Percentiles rank a stretch among this genome's conserved stretches.
These are phyloP conservation scores for Xenotilapia flavipinnis DNA, from an alignment of 2,113 vertebrate species.

Conservation along the genomic window DNA sequence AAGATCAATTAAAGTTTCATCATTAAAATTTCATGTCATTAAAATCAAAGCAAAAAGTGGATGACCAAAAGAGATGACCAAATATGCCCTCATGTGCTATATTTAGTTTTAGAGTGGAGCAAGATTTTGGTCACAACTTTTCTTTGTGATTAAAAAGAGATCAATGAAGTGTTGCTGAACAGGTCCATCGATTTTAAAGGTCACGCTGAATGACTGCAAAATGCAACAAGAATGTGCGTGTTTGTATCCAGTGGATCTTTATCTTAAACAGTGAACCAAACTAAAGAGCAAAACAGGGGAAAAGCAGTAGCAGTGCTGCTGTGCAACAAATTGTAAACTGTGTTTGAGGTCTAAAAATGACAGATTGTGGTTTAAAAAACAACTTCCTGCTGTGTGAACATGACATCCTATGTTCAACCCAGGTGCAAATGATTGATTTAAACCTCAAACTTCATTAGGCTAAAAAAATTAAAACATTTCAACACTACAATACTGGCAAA, in stretches of 20 bases:
- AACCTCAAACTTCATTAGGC: background rate
- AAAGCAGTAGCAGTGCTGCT: background rate
- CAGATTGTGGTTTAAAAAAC: background rate
- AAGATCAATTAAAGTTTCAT: background rate
- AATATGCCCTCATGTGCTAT: background rate
- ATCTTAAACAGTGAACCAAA: background rate
- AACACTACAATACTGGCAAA: background rate
- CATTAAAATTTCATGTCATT: background rate
- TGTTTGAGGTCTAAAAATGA: background rate
- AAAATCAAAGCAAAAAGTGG: background rate
- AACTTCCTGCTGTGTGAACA: background rate
- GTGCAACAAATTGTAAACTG: background rate
- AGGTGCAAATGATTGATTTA: background rate
- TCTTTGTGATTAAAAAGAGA: background rate
- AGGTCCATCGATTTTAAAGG: background rate
- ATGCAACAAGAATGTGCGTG: background rate
- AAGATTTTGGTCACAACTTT: background rate
- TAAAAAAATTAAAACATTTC: background rate
- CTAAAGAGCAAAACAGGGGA: rapidly evolving
- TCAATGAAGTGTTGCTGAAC: background rate
- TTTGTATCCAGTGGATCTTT: background rate
- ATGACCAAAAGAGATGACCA: background rate
- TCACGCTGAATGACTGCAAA: background rate
- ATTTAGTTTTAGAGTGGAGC: background rate
- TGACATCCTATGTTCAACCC: background rate